Evolutionary conservation across 2,113 vertebrate genomes (phyloP).

Genomic region (Centropristis striata): DNA sequence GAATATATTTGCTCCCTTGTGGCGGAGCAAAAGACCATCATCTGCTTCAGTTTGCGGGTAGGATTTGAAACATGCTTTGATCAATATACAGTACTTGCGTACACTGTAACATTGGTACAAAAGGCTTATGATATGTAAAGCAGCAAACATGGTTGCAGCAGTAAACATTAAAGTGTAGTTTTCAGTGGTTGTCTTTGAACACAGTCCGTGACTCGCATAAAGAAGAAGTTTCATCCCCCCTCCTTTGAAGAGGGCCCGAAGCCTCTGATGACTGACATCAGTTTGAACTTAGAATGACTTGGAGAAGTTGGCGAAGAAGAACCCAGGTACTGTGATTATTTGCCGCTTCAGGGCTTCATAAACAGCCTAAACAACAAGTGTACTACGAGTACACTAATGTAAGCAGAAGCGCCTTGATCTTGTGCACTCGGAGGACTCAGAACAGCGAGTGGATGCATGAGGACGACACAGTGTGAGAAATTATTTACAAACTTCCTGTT

Average conservation of each 20-base stretch:
- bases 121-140: conserved; percentile 40
- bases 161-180: conserved; percentile 37
- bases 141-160: conserved; percentile 24
- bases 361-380: conserved; percentile 53
- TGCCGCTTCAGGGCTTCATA: conserved; percentile 40
- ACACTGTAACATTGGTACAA: background rate
- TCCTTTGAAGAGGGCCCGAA: conserved; percentile 40
- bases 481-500: conserved; percentile 22
- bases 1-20: background rate
- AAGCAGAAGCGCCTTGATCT: conserved; percentile 53
- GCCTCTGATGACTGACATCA: conserved; percentile 51
- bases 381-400: conserved; percentile 42
- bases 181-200: conserved; percentile 35
- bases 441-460: conserved; percentile 12
- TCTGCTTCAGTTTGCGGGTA: background rate
- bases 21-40: background rate
- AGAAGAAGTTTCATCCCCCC: conserved; percentile 14
- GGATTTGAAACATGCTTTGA: conserved; percentile 25
- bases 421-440: conserved; percentile 23
- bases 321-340: conserved; percentile 40
- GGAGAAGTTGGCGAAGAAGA: conserved; percentile 27
- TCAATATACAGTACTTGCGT: conserved; percentile 11
- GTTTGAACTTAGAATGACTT: conserved; percentile 53
- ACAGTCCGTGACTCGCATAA: conserved; percentile 23
- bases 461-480: conserved; percentile 21